Evolutionary conservation across 1,140 invertebrate genomes (phyloP).

Genomic region (Pseudobourletiella spinata): DNA sequence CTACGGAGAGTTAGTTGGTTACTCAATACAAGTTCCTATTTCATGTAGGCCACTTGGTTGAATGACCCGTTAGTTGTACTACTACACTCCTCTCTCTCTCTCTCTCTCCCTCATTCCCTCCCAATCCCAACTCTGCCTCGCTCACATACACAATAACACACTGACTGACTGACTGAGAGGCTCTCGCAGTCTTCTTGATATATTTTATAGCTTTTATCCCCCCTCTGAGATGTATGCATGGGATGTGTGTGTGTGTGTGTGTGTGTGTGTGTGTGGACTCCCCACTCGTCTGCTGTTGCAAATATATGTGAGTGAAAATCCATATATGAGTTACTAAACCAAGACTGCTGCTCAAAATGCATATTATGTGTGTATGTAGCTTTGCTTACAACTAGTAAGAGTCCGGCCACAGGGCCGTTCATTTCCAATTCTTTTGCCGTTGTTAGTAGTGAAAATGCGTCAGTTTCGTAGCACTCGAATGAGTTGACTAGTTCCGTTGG

Average conservation of each 20-base stretch:
- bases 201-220: not conserved
- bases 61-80: conserved; percentile 33
- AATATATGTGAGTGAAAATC: too few relatives aligned
- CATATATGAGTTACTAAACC: too few relatives aligned
- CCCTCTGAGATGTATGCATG: not conserved
- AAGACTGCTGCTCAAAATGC: too few relatives aligned
- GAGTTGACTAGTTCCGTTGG: too few relatives aligned
- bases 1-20: conserved; percentile 24
- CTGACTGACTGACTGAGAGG: not conserved
- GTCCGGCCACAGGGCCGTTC: too few relatives aligned
- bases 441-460: too few relatives aligned
- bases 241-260: not conserved
- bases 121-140: not conserved
- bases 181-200: not conserved
- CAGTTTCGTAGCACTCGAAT: too few relatives aligned
- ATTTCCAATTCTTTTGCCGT: too few relatives aligned
- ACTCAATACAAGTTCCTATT: conserved; percentile 34
- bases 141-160: not conserved
- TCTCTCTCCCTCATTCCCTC: not conserved
- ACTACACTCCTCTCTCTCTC: not conserved
- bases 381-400: too few relatives aligned
- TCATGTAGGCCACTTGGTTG: conserved; percentile 32
- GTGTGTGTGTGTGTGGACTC: too few relatives aligned
- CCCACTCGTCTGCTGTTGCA: too few relatives aligned
- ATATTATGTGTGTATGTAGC: too few relatives aligned